Evolutionary conservation across 2,888 invertebrate species (phyloP), one percentile per base, ranked within the genome.

Genomic region (Allygus modestus): DNA sequence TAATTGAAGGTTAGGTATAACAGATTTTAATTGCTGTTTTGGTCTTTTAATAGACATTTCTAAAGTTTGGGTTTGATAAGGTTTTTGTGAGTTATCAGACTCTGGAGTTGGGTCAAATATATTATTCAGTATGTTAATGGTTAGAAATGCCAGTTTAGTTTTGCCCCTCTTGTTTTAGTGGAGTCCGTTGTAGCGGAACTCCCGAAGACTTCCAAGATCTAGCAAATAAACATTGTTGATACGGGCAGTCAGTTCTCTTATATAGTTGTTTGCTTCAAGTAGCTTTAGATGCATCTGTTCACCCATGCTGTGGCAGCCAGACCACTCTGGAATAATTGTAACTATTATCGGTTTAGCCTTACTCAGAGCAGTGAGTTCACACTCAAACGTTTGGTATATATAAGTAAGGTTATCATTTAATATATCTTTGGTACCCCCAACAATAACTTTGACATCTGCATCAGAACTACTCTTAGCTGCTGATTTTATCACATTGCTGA

Each of bases 91-190:
- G 37, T 37, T n/a, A n/a, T n/a, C n/a, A 37, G 37, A 37, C 4
- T 37, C 5, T 37, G 37, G 9, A 4, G 5, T 37, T 84, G 69
- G 11, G 23, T 54, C 15, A 54, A 54, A 54, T 7, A 54, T 54
- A 12, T 54, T 54, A 12, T 54, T 54, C 23, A 86, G 15, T 54
- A 54, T 54, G 54, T 54, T 54, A 5, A 54, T 54, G 4, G 23
- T 23, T 5, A 20, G 2, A 54, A 54, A 54, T 54, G 54, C n/a
- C n/a, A 54, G 5, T 54, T 54, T 54, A 23, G 54, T 54, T 54
- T 54, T 54, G 5, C 54, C 54, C 23, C 54, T 54, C 23, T 23
- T 54, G 54, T 54, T 54, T 5, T 7, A 23, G 12, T 54, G 15
- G 54, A 54, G 2, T 54, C 54, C 54, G 2, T 54, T 54, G 12